phyloP scores from a whole-genome alignment of 2,113 vertebrate genomes.

The Monarcha castaneiventris region DNA sequence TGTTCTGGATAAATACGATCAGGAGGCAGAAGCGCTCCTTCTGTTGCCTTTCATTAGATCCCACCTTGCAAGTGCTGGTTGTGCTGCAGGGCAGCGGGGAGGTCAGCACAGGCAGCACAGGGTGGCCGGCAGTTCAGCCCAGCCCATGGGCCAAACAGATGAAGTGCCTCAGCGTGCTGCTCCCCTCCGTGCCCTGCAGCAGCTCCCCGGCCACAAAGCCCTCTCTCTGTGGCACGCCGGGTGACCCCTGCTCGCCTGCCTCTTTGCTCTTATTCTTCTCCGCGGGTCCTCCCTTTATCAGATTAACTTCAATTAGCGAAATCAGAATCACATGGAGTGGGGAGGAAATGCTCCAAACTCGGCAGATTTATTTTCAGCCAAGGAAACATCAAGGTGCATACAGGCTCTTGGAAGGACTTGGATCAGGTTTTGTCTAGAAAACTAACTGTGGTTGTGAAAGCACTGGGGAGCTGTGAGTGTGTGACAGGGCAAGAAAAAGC shows the following conservation, averaged over 20 bases:
- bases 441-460: not conserved
- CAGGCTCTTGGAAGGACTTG: not conserved
- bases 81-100: not conserved
- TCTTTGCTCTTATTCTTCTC: constrained; percentile 37
- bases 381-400: not conserved
- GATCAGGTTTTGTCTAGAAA: not conserved
- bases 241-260: constrained; percentile 53
- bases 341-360: not conserved
- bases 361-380: not conserved
- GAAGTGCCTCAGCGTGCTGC: not conserved
- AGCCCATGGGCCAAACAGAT: constrained; percentile 37
- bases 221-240: not conserved
- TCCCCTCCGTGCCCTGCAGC: constrained; percentile 10
- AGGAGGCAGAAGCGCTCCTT: not conserved
- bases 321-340: constrained; percentile 72
- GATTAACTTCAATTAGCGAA: constrained; percentile 74
- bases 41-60: constrained; percentile 40
- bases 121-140: not conserved
- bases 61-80: not conserved
- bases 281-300: constrained; percentile 74
- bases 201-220: constrained; percentile 17
- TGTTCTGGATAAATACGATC: not conserved
- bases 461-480: accelerated
- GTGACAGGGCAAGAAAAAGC: not conserved
- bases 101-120: not conserved